A percentile compares a stretch with the other conserved stretches of the same genome.
Conservation (phyloP, 2,888 invertebrate species). For the Eilema depressum region DNA sequence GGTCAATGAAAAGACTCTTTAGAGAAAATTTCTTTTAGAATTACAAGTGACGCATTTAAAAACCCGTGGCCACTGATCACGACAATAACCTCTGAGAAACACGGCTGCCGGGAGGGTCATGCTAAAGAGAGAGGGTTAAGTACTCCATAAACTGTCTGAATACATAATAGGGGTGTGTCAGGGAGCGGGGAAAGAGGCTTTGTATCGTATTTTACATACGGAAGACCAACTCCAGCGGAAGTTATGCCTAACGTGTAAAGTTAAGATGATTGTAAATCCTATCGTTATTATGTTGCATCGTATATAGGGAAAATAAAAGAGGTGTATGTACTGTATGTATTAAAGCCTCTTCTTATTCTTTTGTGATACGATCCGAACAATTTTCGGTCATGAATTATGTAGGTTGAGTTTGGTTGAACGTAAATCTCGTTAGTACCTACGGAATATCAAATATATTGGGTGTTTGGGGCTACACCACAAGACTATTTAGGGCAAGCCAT, state of each 20-base stretch:
- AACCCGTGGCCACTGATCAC: slow-evolving; percentile 21
- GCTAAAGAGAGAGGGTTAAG: slow-evolving; percentile 72
- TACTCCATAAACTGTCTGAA: slow-evolving; percentile 68
- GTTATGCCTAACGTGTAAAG: slow-evolving; percentile 58
- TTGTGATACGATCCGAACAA: not conserved
- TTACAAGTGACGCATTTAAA: slow-evolving; percentile 1
- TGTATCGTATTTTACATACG: slow-evolving; percentile 60
- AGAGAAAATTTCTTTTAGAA: not conserved
- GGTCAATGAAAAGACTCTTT: not conserved
- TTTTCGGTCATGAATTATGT: not conserved
- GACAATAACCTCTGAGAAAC: slow-evolving; percentile 24
- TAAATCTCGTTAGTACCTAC: not conserved
- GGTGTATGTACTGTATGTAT: not conserved
- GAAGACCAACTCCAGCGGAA: slow-evolving; percentile 59
- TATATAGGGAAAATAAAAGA: slow-evolving; percentile 24
- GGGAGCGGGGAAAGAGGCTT: slow-evolving; percentile 27
- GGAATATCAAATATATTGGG: not conserved
- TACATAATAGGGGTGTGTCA: slow-evolving; percentile 59
- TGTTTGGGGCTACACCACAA: not conserved
- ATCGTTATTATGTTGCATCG: slow-evolving; percentile 33
- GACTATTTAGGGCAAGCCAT: no score
- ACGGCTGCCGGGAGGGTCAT: slow-evolving; percentile 51
- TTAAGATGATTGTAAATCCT: slow-evolving; percentile 53
- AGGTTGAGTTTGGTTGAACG: not conserved
- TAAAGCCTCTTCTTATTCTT: not conserved